A percentile compares a stretch with the other conserved stretches of the same genome.
phyloP scores from a whole-genome alignment of 2,797 vertebrate genomes.

The Erpetoichthys calabaricus region DNA sequence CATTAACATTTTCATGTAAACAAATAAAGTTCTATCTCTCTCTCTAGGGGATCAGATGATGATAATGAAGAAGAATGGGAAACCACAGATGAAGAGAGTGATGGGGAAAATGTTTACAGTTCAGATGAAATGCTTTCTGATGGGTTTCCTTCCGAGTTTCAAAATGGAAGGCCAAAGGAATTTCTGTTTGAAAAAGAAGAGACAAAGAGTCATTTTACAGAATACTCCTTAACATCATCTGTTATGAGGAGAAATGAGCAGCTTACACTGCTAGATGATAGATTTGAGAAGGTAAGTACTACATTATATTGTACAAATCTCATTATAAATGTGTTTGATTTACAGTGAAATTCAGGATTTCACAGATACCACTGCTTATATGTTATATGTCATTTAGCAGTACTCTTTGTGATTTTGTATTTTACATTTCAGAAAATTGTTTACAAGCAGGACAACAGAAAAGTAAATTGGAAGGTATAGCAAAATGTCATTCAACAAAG shows the following conservation, averaged over 20 bases:
- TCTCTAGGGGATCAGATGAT: constrained; percentile 24
- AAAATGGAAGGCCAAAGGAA: constrained; percentile 23
- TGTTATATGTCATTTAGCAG: too few species aligned
- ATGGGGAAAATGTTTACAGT: constrained; percentile 29
- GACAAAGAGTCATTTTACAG: constrained; percentile 86
- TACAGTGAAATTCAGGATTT: not conserved
- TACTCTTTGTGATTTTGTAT: too few species aligned
- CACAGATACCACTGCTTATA: not conserved
- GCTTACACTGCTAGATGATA: constrained; percentile 78
- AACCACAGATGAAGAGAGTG: constrained; percentile 49
- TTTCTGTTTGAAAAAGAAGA: constrained; percentile 78
- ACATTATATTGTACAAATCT: not conserved
- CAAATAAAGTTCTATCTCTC: not conserved
- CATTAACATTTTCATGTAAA: not conserved
- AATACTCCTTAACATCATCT: constrained; percentile 84
- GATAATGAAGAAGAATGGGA: constrained; percentile 68
- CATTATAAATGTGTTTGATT: not conserved
- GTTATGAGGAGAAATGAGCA: constrained; percentile 89
- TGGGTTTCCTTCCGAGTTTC: not conserved
- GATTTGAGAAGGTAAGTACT: constrained; percentile 76
- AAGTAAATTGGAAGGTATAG: too few species aligned
- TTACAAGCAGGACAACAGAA: too few species aligned
- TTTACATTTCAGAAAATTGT: too few species aligned
- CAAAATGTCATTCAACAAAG: too few species aligned
- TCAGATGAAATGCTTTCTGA: constrained; percentile 56